phyloP scores from a whole-genome alignment of 2,797 vertebrate species.

The Periophthalmus magnuspinnatus region DNA sequence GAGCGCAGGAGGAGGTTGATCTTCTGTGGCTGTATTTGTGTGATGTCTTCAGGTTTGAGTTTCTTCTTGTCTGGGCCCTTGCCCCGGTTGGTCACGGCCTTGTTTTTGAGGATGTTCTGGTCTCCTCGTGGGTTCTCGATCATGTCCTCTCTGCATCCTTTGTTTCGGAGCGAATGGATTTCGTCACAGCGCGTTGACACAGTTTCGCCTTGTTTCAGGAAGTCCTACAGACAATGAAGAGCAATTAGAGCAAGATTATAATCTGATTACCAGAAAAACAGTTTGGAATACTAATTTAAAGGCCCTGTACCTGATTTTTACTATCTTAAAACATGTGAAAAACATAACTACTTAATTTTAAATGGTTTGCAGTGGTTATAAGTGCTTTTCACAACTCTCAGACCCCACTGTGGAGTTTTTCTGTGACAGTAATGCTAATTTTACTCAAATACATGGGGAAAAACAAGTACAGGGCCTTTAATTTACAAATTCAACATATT shows the following conservation, averaged over 20 bases:
- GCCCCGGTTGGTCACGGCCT: conserved; percentile 85
- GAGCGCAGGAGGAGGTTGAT: conserved; percentile 85
- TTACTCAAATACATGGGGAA: too few species aligned
- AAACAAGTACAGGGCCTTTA: too few species aligned
- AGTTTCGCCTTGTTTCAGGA: conserved; percentile 93
- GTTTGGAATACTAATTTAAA: too few species aligned
- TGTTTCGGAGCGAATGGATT: conserved; percentile 84
- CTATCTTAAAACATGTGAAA: too few species aligned
- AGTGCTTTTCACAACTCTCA: too few species aligned
- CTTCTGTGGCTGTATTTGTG: conserved; percentile 96
- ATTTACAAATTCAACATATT: too few species aligned
- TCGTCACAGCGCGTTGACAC: conserved; percentile 94
- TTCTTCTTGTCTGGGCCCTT: conserved; percentile 75
- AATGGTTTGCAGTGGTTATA: too few species aligned
- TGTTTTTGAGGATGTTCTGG: conserved; percentile 71
- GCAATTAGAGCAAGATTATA: not conserved
- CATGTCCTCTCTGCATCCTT: conserved; percentile 78
- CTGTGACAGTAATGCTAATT: too few species aligned
- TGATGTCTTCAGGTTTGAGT: conserved; percentile 88
- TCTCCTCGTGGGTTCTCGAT: conserved; percentile 89
- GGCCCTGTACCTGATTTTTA: too few species aligned
- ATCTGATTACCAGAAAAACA: too few species aligned
- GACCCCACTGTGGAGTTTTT: too few species aligned
- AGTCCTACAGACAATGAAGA: conserved; percentile 72
- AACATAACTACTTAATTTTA: too few species aligned